Percentiles rank a stretch among this genome's conserved stretches.
Conservation (phyloP, 2,113 vertebrate genomes). For the Phasianus colchicus region DNA sequence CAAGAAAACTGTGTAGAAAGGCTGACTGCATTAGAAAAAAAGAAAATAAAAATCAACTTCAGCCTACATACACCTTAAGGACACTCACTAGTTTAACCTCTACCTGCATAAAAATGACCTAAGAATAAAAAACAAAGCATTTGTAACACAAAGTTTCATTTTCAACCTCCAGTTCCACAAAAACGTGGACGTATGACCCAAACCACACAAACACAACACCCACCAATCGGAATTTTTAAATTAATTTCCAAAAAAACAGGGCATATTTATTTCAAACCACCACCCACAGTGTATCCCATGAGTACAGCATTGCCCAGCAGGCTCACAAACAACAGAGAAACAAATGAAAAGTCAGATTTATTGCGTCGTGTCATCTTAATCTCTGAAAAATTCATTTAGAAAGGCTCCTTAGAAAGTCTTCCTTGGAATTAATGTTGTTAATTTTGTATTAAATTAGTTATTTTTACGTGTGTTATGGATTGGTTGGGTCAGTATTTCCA, state of each 20-base stretch:
- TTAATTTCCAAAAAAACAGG: not conserved
- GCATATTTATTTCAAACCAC: not conserved
- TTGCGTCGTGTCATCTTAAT: not conserved
- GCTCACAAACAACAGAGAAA: not conserved
- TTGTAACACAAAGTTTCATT: not conserved
- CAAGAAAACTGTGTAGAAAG: not conserved
- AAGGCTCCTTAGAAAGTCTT: not conserved
- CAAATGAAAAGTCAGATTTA: not conserved
- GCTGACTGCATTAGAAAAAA: not conserved
- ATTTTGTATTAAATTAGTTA: too few relatives aligned
- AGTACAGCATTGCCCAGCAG: not conserved
- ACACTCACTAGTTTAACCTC: not conserved
- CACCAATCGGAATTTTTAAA: rapidly evolving
- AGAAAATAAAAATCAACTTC: not conserved
- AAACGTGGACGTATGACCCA: not conserved
- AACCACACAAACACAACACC: not conserved
- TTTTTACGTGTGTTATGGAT: too few relatives aligned
- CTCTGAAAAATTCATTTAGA: not conserved
- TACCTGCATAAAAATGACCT: not conserved
- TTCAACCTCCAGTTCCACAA: not conserved
- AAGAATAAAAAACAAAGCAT: not conserved
- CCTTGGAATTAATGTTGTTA: not conserved
- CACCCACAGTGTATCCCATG: not conserved
- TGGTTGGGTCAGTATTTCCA: not conserved
- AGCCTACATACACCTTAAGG: rapidly evolving